Conservation (phyloP, 2,113 vertebrate species). For the Odontophorus gujanensis region DNA sequence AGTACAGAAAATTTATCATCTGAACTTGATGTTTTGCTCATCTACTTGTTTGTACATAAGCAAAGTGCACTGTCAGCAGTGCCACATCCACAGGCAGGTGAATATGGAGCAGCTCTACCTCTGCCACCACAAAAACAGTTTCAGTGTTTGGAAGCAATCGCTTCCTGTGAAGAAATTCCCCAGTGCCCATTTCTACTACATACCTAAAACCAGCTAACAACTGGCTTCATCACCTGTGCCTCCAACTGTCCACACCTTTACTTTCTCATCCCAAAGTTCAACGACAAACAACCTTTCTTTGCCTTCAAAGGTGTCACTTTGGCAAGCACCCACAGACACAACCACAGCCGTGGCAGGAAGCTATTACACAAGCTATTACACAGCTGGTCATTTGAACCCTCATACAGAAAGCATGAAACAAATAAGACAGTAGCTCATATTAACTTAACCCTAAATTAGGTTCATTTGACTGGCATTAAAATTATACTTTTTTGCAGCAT, state of each 20-base stretch:
- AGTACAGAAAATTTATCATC: background rate
- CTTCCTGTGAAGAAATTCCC: background rate
- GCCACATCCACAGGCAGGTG: background rate
- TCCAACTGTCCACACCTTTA: background rate
- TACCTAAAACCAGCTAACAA: background rate
- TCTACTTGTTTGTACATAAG: background rate
- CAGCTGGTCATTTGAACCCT: background rate
- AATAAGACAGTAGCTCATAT: background rate
- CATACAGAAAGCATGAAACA: background rate
- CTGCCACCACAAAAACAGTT: background rate
- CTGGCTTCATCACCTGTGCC: accelerated
- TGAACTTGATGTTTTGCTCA: background rate
- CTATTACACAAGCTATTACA: background rate
- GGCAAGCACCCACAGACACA: background rate
- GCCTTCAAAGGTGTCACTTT: background rate
- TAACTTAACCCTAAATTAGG: background rate
- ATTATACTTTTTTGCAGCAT: background rate
- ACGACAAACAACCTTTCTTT: background rate
- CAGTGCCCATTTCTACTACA: background rate
- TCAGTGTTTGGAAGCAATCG: background rate
- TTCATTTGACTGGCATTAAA: background rate
- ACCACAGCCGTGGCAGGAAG: background rate
- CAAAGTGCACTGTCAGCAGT: background rate
- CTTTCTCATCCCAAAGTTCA: background rate
- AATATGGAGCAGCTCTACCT: background rate